A percentile compares a stretch with the other conserved stretches of the same genome.
Conservation (phyloP, 1,140 invertebrate genomes). For the Metopolophium dirhodum region DNA sequence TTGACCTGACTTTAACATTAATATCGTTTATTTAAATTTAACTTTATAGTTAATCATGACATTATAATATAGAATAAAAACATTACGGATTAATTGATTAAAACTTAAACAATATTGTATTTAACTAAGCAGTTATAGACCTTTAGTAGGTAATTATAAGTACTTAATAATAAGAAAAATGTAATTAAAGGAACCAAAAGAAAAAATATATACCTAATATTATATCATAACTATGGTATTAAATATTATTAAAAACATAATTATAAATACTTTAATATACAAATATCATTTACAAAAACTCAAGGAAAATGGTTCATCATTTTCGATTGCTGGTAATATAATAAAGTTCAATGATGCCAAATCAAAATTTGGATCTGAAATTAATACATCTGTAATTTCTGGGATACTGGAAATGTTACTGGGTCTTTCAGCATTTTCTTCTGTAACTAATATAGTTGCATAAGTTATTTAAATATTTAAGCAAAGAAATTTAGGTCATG, state of each 20-base stretch:
- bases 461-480: no score
- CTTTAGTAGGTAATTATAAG: background rate
- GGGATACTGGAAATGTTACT: background rate
- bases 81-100: background rate
- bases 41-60: background rate
- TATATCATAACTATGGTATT: background rate
- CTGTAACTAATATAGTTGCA: background rate
- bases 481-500: no score
- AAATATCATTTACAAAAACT: constrained; percentile 18
- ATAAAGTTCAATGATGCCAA: constrained; percentile 23
- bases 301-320: constrained; percentile 37
- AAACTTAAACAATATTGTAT: background rate
- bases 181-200: background rate
- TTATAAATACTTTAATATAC: background rate
- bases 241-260: background rate
- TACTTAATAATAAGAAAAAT: background rate
- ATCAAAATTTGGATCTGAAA: constrained; percentile 46
- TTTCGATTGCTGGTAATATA: constrained; percentile 21
- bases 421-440: background rate
- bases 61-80: background rate
- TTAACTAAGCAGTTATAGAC: background rate
- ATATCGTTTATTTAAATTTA: background rate
- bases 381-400: constrained; percentile 33
- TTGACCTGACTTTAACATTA: background rate
- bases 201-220: background rate